These are phyloP conservation scores for Formicarius rufipectus DNA, from an alignment of 2,113 vertebrate genomes.

Conservation along the genomic window DNA sequence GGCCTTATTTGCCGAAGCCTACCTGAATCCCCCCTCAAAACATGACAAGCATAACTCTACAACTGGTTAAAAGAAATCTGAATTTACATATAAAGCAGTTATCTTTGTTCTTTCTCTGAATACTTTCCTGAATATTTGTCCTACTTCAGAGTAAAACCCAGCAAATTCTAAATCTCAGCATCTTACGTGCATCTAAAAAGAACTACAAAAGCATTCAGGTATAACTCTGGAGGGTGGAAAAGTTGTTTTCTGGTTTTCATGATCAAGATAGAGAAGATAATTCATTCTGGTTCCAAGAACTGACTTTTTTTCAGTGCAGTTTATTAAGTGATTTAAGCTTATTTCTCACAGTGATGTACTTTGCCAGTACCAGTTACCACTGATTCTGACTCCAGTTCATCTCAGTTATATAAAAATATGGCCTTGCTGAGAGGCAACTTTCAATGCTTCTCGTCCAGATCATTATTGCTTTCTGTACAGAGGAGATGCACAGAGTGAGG, in stretches of 20 bases:
- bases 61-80: neutral
- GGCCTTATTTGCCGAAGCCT: neutral
- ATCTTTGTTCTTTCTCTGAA: neutral
- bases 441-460: neutral
- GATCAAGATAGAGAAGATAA: neutral
- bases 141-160: neutral
- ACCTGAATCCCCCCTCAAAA: neutral
- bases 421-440: neutral
- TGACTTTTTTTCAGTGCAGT: neutral
- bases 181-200: neutral
- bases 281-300: neutral
- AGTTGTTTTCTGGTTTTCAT: neutral
- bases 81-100: neutral
- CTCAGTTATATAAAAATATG: neutral
- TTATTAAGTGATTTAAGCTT: neutral
- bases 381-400: neutral
- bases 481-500: neutral
- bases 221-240: neutral
- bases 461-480: neutral
- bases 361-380: neutral
- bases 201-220: neutral
- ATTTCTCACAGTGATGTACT: neutral
- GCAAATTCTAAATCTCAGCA: neutral
- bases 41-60: neutral
- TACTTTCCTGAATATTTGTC: neutral